Conservation (phyloP, 2,888 invertebrate species). For the Harmothoe impar region DNA sequence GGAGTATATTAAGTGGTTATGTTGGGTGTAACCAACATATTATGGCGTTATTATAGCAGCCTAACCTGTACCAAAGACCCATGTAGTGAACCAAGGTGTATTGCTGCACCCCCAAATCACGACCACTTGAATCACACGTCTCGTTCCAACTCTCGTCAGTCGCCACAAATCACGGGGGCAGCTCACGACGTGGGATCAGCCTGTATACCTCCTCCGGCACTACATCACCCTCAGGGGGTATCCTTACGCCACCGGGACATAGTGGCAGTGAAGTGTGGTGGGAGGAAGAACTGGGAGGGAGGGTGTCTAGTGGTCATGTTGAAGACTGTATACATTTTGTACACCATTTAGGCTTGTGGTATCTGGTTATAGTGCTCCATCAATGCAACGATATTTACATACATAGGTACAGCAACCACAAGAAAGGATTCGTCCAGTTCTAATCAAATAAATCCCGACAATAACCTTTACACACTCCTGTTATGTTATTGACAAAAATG, state of each 20-base stretch:
- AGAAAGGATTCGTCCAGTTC: no score
- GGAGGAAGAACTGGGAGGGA: background rate
- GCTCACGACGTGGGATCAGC: background rate
- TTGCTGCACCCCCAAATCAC: background rate
- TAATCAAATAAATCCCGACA: no score
- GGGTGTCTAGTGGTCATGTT: background rate
- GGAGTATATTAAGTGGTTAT: no score
- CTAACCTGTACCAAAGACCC: no score
- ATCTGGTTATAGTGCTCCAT: background rate
- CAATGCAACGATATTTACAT: background rate
- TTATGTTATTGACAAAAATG: no score
- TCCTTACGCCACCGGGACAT: background rate
- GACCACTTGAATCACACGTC: background rate
- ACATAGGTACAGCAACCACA: background rate
- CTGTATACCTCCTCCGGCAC: background rate
- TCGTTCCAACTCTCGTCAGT: constrained; percentile 1
- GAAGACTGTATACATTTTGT: background rate
- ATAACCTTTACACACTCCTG: no score
- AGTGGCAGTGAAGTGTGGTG: background rate
- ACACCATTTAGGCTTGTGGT: background rate
- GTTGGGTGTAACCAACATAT: no score
- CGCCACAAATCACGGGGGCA: constrained; percentile 7
- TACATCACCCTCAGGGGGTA: background rate
- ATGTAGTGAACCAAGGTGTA: no score
- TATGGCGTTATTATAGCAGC: no score